Evolutionary conservation across 2,797 vertebrate species (phyloP), one percentile per base, ranked within the genome.

Genomic region (Crenichthys baileyi): DNA sequence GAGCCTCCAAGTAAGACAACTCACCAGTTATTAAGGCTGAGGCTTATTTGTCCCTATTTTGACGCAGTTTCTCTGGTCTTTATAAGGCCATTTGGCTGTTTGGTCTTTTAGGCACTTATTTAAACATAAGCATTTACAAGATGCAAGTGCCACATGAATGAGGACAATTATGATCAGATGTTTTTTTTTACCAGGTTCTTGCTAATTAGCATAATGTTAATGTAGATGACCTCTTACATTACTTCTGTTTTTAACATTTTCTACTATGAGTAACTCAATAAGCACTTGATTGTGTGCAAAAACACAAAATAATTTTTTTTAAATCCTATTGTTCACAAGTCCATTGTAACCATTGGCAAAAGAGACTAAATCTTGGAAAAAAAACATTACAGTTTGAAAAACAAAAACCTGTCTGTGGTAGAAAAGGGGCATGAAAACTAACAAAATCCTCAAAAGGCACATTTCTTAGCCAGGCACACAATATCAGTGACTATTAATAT

Each of bases 401-500:
- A 51, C 53, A 71, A 22, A 85, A 75, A 71, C 44, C 26, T 80
- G 13, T 75, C 26, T 68, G 29, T 70, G 61, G 50, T 73, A 46
- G 29, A 78, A 84, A 80, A 39, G 31, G 46, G 0, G 56, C 65
- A 79, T 77, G 9, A 78, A 74, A 75, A 51, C 58, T 78, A 82
- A 86, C 46, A 73, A 72, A 61, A 77, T 85, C 39, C 44, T 79
- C 36, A 78, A 91, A 41, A 91, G 81, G 91, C 86, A 90, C 80
- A 65, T 89, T 74, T 88, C 73, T 88, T 73, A 78, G 50, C 73
- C 75, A 87, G 73, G 71, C 83, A 90, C 80, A 84, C 56, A 73
- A 78, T 81, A 87, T 87, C 50, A 83, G 84, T 73, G 75, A 80
- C 75, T 88, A 87, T 75, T 88, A 86, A 87, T 90, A 84, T 89